Conservation (phyloP, 2,113 vertebrate species). For the Castor canadensis region DNA sequence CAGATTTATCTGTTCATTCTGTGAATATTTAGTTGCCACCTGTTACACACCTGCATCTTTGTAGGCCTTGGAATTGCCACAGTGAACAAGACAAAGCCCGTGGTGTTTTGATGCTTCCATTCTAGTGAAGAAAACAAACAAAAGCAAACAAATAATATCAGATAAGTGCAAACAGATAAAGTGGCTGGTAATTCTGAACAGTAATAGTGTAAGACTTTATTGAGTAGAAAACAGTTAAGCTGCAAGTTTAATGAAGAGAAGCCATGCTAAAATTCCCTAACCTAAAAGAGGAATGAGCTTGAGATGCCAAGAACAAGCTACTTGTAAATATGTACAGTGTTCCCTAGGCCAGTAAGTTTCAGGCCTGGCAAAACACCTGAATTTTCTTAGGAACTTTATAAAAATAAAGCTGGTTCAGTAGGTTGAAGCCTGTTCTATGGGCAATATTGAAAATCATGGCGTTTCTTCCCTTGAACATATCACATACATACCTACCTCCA, state of each 20-base stretch:
- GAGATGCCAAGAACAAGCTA: not conserved
- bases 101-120: not conserved
- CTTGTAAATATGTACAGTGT: fast-evolving
- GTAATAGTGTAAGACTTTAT: not conserved
- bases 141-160: not conserved
- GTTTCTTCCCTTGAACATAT: not conserved
- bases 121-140: not conserved
- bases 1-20: not conserved
- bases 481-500: too few relatives aligned
- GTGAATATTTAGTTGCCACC: not conserved
- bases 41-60: not conserved
- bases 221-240: not conserved
- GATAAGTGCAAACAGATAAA: not conserved
- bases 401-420: too few relatives aligned
- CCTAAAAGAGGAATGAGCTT: not conserved
- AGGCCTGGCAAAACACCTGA: not conserved
- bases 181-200: not conserved
- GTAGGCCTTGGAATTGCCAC: not conserved
- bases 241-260: not conserved
- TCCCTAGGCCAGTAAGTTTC: not conserved
- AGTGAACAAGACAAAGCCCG: not conserved
- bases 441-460: not conserved
- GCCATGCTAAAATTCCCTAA: not conserved
- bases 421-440: too few relatives aligned
- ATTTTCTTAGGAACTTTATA: not conserved